Percentiles rank a stretch among this genome's conserved stretches.
Conservation (phyloP, 2,113 vertebrate genomes). For the Actenoides lindsayi region DNA sequence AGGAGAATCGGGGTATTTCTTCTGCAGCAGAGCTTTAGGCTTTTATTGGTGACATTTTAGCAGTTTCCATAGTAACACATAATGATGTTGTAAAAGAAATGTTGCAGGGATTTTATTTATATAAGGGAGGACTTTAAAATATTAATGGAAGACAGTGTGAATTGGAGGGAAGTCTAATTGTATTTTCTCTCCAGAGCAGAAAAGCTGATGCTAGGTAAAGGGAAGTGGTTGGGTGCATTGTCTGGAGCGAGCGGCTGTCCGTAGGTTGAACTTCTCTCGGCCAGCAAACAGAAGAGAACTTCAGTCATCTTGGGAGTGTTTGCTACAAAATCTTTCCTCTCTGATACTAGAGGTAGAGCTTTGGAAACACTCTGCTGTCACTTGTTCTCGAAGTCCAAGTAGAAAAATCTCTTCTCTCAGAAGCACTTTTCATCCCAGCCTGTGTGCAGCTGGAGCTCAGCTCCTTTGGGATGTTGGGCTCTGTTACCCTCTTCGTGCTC, state of each 20-base stretch:
- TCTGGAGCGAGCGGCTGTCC: not conserved
- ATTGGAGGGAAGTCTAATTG: not conserved
- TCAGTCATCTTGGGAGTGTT: not conserved
- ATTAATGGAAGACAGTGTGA: constrained; percentile 3
- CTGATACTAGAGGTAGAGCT: not conserved
- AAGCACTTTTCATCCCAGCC: not conserved
- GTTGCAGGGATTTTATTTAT: constrained; percentile 45
- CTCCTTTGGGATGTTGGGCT: not conserved
- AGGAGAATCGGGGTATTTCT: not conserved
- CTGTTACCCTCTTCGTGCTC: fast-evolving
- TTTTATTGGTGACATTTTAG: constrained; percentile 33
- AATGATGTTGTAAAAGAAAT: constrained; percentile 2
- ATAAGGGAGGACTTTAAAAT: constrained; percentile 6
- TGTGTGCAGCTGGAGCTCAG: fast-evolving
- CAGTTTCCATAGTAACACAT: constrained; percentile 51
- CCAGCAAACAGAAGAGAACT: not conserved
- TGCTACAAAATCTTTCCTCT: not conserved
- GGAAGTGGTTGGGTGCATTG: not conserved
- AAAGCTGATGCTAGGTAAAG: not conserved
- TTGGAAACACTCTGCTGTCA: not conserved
- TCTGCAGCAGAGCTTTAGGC: not conserved
- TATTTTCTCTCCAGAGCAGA: not conserved
- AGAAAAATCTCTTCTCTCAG: not conserved
- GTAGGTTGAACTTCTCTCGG: not conserved
- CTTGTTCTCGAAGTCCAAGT: not conserved